These are phyloP conservation scores for Philantomba maxwellii DNA, from an alignment of 2,113 vertebrate genomes.

Conservation along the genomic window DNA sequence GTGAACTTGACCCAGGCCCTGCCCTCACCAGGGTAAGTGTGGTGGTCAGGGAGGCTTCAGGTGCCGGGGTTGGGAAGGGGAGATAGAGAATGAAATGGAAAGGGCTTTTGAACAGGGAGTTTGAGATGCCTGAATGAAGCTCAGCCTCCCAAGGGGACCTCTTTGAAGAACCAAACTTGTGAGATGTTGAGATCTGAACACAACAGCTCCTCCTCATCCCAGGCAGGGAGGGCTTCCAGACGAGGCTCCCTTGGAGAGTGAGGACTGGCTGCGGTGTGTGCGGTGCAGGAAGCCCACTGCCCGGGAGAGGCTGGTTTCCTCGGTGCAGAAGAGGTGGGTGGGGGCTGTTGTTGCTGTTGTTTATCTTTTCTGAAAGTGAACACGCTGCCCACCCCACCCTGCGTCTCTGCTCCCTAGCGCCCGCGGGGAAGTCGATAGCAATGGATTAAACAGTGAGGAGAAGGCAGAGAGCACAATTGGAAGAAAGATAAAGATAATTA, in stretches of 20 bases:
- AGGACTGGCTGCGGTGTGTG: not conserved
- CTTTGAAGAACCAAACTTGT: not conserved
- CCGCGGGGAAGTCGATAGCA: constrained; percentile 55
- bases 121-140: not conserved
- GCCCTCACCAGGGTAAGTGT: not conserved
- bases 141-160: not conserved
- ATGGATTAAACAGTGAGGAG: constrained; percentile 60
- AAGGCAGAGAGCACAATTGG: constrained; percentile 65
- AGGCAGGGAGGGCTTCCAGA: not conserved
- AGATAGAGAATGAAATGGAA: not conserved
- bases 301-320: not conserved
- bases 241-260: not conserved
- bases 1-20: not conserved
- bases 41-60: not conserved
- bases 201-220: not conserved
- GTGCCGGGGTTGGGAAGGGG: not conserved
- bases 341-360: not conserved
- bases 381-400: not conserved
- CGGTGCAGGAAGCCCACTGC: not conserved
- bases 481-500: constrained; percentile 76
- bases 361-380: constrained; percentile 38
- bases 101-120: not conserved
- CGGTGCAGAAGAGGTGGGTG: not conserved
- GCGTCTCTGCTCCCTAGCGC: not conserved
- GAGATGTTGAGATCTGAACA: not conserved